Conservation (phyloP, 2,113 vertebrate species). For the Etia nguti region DNA sequence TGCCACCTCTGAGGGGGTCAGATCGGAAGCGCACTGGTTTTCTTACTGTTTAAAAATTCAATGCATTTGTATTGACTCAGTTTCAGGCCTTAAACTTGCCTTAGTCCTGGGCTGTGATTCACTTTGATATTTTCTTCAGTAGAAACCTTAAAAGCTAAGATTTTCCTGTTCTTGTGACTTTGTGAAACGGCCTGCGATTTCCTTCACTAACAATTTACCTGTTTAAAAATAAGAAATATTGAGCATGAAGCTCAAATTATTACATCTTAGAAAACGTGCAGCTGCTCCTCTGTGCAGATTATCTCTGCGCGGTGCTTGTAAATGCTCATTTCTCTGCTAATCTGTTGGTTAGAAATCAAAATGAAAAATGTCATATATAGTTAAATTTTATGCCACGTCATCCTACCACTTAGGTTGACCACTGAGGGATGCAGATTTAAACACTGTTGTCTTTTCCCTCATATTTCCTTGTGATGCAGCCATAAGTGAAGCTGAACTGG, state of each 20-base stretch:
- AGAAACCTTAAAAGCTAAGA: accelerated
- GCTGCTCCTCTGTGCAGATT: not conserved
- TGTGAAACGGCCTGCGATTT: accelerated
- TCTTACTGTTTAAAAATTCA: not conserved
- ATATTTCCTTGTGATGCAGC: not conserved
- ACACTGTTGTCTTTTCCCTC: not conserved
- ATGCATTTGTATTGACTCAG: not conserved
- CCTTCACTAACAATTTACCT: not conserved
- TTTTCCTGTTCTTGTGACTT: not conserved
- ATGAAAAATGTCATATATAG: not conserved
- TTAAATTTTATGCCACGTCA: not conserved
- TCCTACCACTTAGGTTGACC: not conserved
- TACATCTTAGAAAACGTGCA: not conserved
- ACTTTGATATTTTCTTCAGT: not conserved
- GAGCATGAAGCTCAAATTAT: accelerated
- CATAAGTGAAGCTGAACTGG: not conserved
- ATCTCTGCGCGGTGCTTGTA: not conserved
- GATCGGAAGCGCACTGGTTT: not conserved
- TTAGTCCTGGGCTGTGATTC: not conserved
- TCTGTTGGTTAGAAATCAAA: not conserved
- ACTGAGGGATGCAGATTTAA: not conserved
- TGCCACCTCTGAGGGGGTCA: accelerated
- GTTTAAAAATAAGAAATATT: not conserved
- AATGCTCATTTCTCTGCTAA: not conserved
- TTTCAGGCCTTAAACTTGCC: not conserved